phyloP scores from a whole-genome alignment of 2,888 invertebrate species.

The Drosophila parthenogenetica region DNA sequence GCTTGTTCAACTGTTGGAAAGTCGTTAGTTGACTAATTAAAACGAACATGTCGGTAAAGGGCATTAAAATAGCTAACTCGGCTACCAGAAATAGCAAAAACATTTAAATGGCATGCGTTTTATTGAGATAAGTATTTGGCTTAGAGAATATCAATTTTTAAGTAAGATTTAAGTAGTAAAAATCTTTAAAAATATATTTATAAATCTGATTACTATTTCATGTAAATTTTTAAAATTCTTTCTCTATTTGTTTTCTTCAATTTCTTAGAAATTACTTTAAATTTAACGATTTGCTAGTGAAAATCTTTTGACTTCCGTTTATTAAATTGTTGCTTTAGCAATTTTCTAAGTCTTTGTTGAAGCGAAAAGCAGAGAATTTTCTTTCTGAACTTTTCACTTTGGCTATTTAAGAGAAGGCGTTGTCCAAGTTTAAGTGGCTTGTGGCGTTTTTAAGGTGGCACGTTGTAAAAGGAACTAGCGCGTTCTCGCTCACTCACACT shows the following conservation, averaged over 20 bases:
- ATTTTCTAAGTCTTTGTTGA: constrained; percentile 1
- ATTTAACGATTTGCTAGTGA: not conserved
- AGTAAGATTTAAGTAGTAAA: too few species aligned
- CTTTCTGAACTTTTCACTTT: constrained; percentile 59
- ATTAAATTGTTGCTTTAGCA: constrained; percentile 1
- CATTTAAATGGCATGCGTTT: too few species aligned
- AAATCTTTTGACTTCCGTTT: constrained; percentile 12
- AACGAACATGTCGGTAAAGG: not conserved
- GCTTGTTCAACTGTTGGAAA: constrained; percentile 12
- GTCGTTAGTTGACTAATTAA: constrained; percentile 8
- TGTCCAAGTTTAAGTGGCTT: constrained; percentile 63
- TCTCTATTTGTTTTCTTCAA: not conserved
- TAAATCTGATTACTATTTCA: too few species aligned
- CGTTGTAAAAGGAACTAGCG: constrained; percentile 44
- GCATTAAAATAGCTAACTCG: too few species aligned
- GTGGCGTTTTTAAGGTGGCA: constrained; percentile 55
- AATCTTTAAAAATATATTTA: too few species aligned
- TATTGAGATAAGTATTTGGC: too few species aligned
- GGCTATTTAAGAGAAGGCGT: constrained; percentile 48
- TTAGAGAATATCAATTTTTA: too few species aligned
- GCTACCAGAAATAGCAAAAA: too few species aligned
- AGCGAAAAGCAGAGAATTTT: constrained; percentile 28
- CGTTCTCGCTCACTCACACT: not conserved
- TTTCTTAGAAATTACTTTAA: not conserved
- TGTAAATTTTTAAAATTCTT: too few species aligned